Base-by-base conservation (phyloP, 1,140 invertebrate species). In the Drosophila busckii region DNA sequence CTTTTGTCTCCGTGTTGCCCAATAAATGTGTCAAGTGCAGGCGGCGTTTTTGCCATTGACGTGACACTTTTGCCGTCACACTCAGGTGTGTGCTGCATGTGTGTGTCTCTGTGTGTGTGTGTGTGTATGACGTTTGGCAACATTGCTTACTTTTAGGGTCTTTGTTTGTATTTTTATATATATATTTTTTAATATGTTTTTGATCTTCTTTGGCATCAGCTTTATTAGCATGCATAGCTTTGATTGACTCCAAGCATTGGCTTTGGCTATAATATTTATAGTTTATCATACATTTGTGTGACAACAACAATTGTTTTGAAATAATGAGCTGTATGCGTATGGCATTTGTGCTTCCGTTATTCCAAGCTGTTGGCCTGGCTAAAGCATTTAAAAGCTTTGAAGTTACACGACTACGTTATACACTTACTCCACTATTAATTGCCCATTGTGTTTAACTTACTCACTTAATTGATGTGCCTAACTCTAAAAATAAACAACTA, bases 21-120 rank as follows among this genome's bases (percentile, higher is more conserved):
- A 78, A 78, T 78, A 78, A 80, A 78, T 78, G 71, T 78, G 71
- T 78, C 71, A 78, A 78, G 71, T 78, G 73, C 71, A 78, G 68
- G 63, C 63, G 71, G 71, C 38, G 54, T 61, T 76, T 71, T 65
- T 63, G 71, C 53, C 73, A 80, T 78, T 78, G 71, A 80, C 73
- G 63, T 80, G 71, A 61, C 68, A 66, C 60, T 52, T 25, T 46
- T 46, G 48, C 34, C 54, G 56, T 63, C 71, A 63, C 35, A 49
- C 35, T 63, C 49, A 52, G 48, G 46, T 67, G 64, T 48, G 40
- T 52, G 32, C 41, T 17, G 35, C 13, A 40, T 48, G 31, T 52
- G 25, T 56, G 17, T 4, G 2, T 9, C 17, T 23, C 8, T 40
- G 34, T 56, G 19, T 25, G 13, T 23, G 3, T 38, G 17, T 23